phyloP scores from a whole-genome alignment of 2,888 invertebrate species.

The Eupithecia exiguata region DNA sequence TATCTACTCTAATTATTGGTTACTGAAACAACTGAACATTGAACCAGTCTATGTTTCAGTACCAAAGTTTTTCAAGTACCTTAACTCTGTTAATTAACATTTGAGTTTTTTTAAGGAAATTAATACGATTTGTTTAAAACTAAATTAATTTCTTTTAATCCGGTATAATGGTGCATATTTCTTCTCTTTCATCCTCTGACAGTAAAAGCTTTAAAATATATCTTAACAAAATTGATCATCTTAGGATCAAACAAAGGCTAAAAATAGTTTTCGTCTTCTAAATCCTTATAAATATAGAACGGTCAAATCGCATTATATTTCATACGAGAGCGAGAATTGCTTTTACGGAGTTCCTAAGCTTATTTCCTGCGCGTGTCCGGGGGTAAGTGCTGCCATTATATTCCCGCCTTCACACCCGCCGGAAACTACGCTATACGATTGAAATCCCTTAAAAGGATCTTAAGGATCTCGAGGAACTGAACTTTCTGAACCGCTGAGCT shows the following conservation, averaged over 20 bases:
- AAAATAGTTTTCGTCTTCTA: conserved; percentile 65
- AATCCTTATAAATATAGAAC: conserved; percentile 81
- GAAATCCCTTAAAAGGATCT: conserved; percentile 72
- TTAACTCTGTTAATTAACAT: too few relatives aligned
- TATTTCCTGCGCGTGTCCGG: conserved; percentile 81
- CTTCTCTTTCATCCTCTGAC: neutral
- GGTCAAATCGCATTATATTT: conserved; percentile 80
- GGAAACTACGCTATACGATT: conserved; percentile 62
- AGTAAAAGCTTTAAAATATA: neutral
- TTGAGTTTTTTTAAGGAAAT: too few relatives aligned
- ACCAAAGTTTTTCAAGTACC: neutral
- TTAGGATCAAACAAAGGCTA: conserved; percentile 55
- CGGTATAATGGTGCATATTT: neutral
- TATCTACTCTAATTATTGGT: neutral
- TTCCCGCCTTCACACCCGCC: conserved; percentile 55
- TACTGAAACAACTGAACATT: neutral
- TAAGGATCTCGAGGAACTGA: conserved; percentile 65
- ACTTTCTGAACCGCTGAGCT: conserved; percentile 72
- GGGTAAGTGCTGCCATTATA: conserved; percentile 81
- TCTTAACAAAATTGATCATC: neutral
- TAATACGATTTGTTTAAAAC: neutral
- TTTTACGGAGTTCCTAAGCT: conserved; percentile 83
- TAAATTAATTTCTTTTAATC: neutral
- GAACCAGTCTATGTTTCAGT: too few relatives aligned
- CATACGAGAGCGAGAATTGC: conserved; percentile 80